phyloP scores from a whole-genome alignment of 2,888 invertebrate species.

The Eilema griseolum region DNA sequence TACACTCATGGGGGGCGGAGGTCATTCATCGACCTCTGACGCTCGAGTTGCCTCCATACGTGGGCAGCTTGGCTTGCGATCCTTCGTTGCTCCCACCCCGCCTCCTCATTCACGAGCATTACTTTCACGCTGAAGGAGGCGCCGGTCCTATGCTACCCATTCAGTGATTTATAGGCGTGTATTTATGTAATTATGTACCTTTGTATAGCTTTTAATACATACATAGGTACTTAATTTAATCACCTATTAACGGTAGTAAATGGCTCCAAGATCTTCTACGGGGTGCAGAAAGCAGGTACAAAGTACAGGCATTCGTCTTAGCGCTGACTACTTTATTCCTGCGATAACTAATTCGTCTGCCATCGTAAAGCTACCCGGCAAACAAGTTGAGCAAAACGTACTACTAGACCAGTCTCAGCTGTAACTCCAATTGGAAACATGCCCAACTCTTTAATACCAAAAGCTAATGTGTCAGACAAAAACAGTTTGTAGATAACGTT shows the following conservation, averaged over 20 bases:
- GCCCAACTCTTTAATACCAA: conserved; percentile 6
- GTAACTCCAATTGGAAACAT: conserved; percentile 14
- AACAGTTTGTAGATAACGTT: neutral
- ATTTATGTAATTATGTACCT: no score
- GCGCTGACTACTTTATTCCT: conserved; percentile 9
- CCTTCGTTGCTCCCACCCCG: no score
- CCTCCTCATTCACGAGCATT: no score
- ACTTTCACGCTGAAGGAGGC: no score
- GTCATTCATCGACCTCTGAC: no score
- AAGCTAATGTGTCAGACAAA: neutral
- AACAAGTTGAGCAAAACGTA: conserved; percentile 14
- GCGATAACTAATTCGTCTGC: conserved; percentile 16
- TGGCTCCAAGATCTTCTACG: neutral
- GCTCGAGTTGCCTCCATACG: no score
- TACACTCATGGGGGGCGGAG: no score
- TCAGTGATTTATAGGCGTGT: no score
- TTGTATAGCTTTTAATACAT: neutral
- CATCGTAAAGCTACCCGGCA: conserved; percentile 12
- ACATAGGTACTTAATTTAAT: neutral
- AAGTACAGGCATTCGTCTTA: conserved; percentile 3
- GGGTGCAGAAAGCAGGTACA: neutral
- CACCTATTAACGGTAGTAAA: neutral
- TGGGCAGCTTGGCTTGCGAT: no score
- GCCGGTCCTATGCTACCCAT: no score
- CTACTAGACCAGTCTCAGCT: conserved; percentile 15